A percentile compares a stretch with the other conserved stretches of the same genome.
These are phyloP conservation scores for Neuroterus valhalla DNA, from an alignment of 1,140 invertebrate species.

Conservation along the genomic window DNA sequence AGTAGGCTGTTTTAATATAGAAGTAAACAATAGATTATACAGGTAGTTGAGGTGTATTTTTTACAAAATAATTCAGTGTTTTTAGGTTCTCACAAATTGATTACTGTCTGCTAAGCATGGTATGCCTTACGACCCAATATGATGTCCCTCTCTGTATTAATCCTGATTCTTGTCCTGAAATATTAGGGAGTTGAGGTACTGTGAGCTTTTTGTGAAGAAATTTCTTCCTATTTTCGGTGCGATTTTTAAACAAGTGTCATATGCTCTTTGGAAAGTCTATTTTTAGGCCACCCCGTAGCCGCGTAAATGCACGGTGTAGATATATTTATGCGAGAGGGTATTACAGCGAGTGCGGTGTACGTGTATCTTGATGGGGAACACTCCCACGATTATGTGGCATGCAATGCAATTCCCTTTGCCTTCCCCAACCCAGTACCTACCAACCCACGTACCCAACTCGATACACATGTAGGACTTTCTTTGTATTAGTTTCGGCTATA, in stretches of 20 bases:
- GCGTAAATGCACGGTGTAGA: conserved; percentile 62
- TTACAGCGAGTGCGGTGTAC: conserved; percentile 67
- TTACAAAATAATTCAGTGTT: no score
- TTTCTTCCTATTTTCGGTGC: no score
- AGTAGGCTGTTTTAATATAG: no score
- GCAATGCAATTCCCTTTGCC: conserved; percentile 70
- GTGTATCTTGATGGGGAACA: conserved; percentile 73
- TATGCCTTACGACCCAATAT: no score
- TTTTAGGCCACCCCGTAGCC: conserved; percentile 63
- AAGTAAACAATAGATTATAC: no score
- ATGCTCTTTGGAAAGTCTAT: conserved; percentile 25
- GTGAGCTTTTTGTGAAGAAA: no score
- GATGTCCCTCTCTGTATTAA: no score
- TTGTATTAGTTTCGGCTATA: conserved; percentile 42
- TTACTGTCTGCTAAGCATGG: no score
- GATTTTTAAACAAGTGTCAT: neutral
- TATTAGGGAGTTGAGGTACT: no score
- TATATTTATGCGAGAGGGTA: conserved; percentile 69
- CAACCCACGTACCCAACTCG: conserved; percentile 52
- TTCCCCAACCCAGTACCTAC: conserved; percentile 59
- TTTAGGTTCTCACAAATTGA: no score
- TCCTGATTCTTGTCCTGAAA: no score
- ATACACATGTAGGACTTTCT: conserved; percentile 51
- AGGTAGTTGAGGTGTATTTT: no score
- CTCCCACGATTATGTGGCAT: conserved; percentile 73